Conservation (phyloP, 1,140 invertebrate species). For the Cheumatopsyche charites region DNA sequence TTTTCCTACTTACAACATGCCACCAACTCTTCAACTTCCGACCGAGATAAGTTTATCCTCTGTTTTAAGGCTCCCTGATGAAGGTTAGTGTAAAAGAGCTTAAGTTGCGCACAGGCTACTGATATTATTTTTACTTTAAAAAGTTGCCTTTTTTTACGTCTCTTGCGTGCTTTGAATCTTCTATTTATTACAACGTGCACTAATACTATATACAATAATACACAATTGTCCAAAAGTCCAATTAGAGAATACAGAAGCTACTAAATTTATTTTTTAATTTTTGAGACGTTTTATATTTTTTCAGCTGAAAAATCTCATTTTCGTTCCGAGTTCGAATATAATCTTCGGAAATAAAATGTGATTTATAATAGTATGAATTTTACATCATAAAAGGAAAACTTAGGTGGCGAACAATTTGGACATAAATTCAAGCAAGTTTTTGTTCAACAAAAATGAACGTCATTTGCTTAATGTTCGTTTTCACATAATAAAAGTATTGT, state of each 20-base stretch:
- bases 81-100: slow-evolving; percentile 24
- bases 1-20: slow-evolving; percentile 27
- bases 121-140: slow-evolving; percentile 35
- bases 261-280: too few species aligned
- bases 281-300: neutral
- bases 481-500: too few species aligned
- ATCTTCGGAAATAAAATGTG: slow-evolving; percentile 8
- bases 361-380: slow-evolving; percentile 25
- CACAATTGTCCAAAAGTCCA: too few species aligned
- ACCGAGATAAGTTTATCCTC: slow-evolving; percentile 34
- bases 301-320: neutral
- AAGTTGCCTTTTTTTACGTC: slow-evolving; percentile 3
- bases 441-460: slow-evolving; percentile 1
- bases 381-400: slow-evolving; percentile 18
- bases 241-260: too few species aligned
- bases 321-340: neutral
- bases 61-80: slow-evolving; percentile 32
- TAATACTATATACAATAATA: too few species aligned
- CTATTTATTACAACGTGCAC: neutral
- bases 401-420: neutral
- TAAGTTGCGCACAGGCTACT: slow-evolving; percentile 25
- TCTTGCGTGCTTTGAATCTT: neutral
- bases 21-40: slow-evolving; percentile 33
- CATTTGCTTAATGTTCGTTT: too few species aligned
- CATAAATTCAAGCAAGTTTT: neutral